phyloP scores from a whole-genome alignment of 92 coral and sea anemone species.

The Ricordea florida region DNA sequence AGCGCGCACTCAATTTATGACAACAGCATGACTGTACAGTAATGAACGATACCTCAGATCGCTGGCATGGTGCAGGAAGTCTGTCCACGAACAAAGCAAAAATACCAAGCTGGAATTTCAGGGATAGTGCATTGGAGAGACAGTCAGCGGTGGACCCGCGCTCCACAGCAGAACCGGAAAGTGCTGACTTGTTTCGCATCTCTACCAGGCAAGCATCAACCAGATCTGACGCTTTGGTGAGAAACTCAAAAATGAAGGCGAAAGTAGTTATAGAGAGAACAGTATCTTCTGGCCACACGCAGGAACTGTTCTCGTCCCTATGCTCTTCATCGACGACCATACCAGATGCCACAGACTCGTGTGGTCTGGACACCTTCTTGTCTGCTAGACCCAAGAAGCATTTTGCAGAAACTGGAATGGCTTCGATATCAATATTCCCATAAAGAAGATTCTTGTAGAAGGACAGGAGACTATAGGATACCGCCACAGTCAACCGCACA shows the following conservation, averaged over 20 bases:
- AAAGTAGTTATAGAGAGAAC: slow-evolving; percentile 38
- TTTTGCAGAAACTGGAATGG: slow-evolving; percentile 43
- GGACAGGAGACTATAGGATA: slow-evolving; percentile 54
- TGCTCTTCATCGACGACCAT: background rate
- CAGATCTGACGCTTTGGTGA: slow-evolving; percentile 2
- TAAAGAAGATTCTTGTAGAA: slow-evolving; percentile 29
- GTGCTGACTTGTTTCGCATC: slow-evolving; percentile 4
- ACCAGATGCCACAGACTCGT: background rate
- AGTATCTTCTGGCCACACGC: slow-evolving; percentile 60
- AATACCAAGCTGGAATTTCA: slow-evolving; percentile 69
- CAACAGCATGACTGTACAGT: background rate
- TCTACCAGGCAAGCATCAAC: slow-evolving; percentile 18
- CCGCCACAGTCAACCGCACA: slow-evolving; percentile 57
- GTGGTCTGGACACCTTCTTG: background rate
- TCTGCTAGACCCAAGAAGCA: slow-evolving; percentile 34
- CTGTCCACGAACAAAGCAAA: slow-evolving; percentile 67
- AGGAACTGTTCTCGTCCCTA: background rate
- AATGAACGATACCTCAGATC: slow-evolving; percentile 63
- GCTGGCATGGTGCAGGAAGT: slow-evolving; percentile 58
- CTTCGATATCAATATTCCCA: background rate
- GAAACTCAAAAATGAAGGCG: slow-evolving; percentile 52
- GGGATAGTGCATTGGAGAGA: slow-evolving; percentile 40
- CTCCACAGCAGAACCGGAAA: background rate
- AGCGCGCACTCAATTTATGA: too few relatives aligned
- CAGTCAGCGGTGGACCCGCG: slow-evolving; percentile 11